Percentiles rank a stretch among this genome's conserved stretches.
Conservation (phyloP, 1,140 invertebrate species). For the Lasioglossum baleicum region DNA sequence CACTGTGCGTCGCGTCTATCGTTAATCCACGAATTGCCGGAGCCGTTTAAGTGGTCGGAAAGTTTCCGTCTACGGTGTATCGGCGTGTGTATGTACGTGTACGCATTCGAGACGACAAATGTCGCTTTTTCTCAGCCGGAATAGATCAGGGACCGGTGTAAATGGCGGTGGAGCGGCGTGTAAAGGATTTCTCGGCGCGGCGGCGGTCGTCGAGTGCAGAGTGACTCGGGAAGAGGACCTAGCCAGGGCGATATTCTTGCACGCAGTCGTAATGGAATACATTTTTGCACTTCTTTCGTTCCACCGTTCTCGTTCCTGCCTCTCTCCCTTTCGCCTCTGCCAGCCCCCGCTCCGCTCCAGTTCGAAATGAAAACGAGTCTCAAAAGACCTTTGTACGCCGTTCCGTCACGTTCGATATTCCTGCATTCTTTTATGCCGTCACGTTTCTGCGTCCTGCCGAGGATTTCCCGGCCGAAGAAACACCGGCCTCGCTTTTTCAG, state of each 20-base stretch:
- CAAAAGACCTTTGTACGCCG: constrained; percentile 60
- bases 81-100: too few relatives aligned
- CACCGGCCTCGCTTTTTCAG: constrained; percentile 11
- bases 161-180: too few relatives aligned
- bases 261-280: constrained; percentile 53
- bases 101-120: too few relatives aligned
- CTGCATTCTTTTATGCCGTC: constrained; percentile 53
- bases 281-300: constrained; percentile 32
- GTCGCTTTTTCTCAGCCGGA: too few relatives aligned
- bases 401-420: constrained; percentile 60
- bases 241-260: constrained; percentile 19
- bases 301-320: background rate
- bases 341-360: background rate
- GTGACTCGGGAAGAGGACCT: background rate
- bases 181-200: background rate
- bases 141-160: too few relatives aligned
- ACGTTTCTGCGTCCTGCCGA: constrained; percentile 41
- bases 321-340: background rate
- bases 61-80: too few relatives aligned
- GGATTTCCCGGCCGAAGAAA: constrained; percentile 25
- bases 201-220: constrained; percentile 15
- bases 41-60: too few relatives aligned
- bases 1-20: too few relatives aligned
- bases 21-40: too few relatives aligned
- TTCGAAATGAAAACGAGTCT: constrained; percentile 62